Evolutionary conservation across 2,888 invertebrate genomes (phyloP).

Genomic region (Apamea monoglypha): DNA sequence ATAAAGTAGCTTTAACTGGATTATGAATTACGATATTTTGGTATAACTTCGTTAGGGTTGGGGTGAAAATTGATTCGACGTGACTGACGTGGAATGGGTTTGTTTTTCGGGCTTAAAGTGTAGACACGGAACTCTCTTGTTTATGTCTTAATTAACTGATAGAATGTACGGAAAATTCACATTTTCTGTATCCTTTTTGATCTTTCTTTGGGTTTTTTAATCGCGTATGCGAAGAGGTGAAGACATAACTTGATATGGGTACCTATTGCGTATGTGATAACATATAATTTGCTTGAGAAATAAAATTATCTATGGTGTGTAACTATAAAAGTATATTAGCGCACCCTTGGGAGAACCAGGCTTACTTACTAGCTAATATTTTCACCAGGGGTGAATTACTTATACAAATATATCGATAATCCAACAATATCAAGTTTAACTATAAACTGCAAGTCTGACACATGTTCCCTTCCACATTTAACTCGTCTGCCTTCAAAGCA

Average conservation of each 20-base stretch:
- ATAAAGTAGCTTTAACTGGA: conserved; percentile 6
- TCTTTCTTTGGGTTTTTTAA: not conserved
- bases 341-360: not conserved
- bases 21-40: not conserved
- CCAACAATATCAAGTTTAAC: not conserved
- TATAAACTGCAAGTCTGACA: too few species aligned
- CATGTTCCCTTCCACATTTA: too few species aligned
- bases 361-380: not conserved
- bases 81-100: not conserved
- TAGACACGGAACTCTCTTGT: not conserved
- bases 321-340: too few species aligned
- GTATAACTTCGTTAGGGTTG: not conserved
- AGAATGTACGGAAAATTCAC: not conserved
- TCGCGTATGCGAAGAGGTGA: not conserved
- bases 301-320: not conserved
- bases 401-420: not conserved
- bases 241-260: not conserved
- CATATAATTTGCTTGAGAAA: not conserved
- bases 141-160: not conserved
- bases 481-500: not conserved
- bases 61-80: not conserved
- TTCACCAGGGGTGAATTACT: not conserved
- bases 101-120: not conserved
- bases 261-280: not conserved
- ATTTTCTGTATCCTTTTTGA: not conserved